Evolutionary conservation across 92 coral and sea anemone genomes (phyloP).

Genomic region (Palythoa heliodiscus): DNA sequence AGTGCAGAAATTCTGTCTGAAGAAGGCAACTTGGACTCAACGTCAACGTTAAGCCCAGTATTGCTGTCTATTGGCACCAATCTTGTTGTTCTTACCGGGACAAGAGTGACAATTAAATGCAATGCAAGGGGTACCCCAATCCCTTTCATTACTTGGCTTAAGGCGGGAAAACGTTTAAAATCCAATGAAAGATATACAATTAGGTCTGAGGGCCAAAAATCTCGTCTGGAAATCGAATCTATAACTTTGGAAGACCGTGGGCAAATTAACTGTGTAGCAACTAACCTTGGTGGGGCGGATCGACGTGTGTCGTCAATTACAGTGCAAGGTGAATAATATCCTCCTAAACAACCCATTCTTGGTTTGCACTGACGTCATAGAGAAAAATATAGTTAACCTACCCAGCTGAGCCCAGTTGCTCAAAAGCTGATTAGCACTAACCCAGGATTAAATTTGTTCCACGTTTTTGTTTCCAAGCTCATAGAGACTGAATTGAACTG

Average conservation of each 20-base stretch:
- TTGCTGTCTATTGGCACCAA: conserved; percentile 65
- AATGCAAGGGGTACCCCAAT: conserved; percentile 72
- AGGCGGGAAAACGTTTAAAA: conserved; percentile 55
- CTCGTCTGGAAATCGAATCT: conserved; percentile 52
- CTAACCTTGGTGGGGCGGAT: conserved; percentile 78
- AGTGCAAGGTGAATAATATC: conserved; percentile 60
- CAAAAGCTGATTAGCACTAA: too few relatives aligned
- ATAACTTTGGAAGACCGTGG: conserved; percentile 61
- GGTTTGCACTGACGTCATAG: too few relatives aligned
- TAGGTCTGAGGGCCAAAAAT: conserved; percentile 32
- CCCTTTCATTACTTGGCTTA: conserved; percentile 72
- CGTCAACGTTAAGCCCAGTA: conserved; percentile 42
- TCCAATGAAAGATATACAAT: conserved; percentile 56
- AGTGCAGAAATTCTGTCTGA: conserved; percentile 69
- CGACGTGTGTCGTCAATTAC: conserved; percentile 59
- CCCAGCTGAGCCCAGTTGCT: too few relatives aligned
- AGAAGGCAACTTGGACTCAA: conserved; percentile 56
- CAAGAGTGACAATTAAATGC: conserved; percentile 67
- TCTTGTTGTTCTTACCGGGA: conserved; percentile 65
- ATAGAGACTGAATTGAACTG: too few relatives aligned
- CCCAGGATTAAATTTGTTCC: too few relatives aligned
- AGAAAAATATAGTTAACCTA: too few relatives aligned
- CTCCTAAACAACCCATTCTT: background rate
- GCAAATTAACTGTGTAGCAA: conserved; percentile 70
- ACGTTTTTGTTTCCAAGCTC: too few relatives aligned